A percentile compares a stretch with the other conserved stretches of the same genome.
phyloP scores from a whole-genome alignment of 2,888 invertebrate genomes.

The Cloeon dipterum region DNA sequence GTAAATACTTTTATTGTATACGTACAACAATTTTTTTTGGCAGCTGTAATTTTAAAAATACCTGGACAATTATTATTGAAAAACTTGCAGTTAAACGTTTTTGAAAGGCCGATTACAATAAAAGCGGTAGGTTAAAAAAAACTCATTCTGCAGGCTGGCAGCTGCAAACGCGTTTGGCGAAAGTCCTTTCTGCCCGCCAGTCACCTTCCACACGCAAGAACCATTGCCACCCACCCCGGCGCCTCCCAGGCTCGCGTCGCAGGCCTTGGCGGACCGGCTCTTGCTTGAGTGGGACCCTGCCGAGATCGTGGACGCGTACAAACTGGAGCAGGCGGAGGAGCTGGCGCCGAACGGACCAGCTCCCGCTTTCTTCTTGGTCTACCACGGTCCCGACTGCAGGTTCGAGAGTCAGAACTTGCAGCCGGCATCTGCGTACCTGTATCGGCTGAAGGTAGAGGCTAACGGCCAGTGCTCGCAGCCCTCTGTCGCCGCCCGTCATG shows the following conservation, averaged over 20 bases:
- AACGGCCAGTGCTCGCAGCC: conserved; percentile 55
- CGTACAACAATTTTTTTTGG: no score
- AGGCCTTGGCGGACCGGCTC: conserved; percentile 32
- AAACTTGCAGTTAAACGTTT: no score
- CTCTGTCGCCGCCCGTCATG: conserved; percentile 56
- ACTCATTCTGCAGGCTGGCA: no score
- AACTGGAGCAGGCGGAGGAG: conserved; percentile 44
- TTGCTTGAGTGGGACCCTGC: conserved; percentile 51
- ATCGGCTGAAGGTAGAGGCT: conserved; percentile 60
- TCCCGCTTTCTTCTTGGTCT: conserved; percentile 56
- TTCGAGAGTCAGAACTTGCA: conserved; percentile 42
- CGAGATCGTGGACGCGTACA: conserved; percentile 52
- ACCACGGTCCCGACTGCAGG: conserved; percentile 48
- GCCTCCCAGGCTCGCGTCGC: not conserved
- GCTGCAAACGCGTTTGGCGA: no score
- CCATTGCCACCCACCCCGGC: not conserved
- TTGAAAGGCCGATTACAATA: no score
- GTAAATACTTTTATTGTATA: no score
- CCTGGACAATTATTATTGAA: no score
- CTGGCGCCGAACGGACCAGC: conserved; percentile 23
- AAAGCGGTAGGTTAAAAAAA: no score
- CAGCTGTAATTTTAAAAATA: no score
- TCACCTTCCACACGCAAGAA: conserved; percentile 38
- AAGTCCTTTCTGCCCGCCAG: no score
- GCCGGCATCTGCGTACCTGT: conserved; percentile 58